Base-by-base conservation (phyloP, 1,140 invertebrate species). In the Drosophila sproati region DNA sequence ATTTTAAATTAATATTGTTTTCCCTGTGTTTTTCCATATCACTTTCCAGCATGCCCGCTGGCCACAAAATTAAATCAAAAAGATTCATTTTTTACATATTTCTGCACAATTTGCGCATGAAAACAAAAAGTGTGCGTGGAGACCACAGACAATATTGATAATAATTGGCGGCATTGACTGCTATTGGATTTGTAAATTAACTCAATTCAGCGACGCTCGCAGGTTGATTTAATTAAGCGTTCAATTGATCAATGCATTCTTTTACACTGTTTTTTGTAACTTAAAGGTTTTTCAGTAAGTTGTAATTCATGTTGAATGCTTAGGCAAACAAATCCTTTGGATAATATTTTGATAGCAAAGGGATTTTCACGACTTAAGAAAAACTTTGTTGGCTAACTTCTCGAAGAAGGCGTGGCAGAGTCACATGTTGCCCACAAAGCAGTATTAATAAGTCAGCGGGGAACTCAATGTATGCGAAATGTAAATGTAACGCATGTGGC, bases 181-280 rank as follows among this genome's bases (percentile, higher is more conserved):
- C 61, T 57, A 79, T 79, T 82, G 83, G 72, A 86, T 87, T 82
- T 87, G 75, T 55, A 77, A 82, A 86, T 86, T 88, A 86, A 86
- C 82, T 86, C 60, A 79, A 88, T 88, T 88, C 80, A 79, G 39
- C 35, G 60, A 35, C 39, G 78, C 70, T 61, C 78, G 69, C 78
- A 75, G 63, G 28, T 47, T 64, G 76, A 81, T 86, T 85, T 86
- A 85, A 85, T 86, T 81, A 86, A 85, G 77, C 5, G 5, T 2
- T 0, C 31, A 52, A 12, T 48, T 48, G 5, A 20, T 12, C 12
- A 6, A 39, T 12, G 34, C 4, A 8, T 43, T 45, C 39, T 39
- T 59, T 32, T 10, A 5, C 43, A 10, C 8, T n/a, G n/a, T 31
- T 31, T 29, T 57, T 39, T 10, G 5, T 32, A 61, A 32, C 31